These are phyloP conservation scores for Indicator indicator DNA, from an alignment of 2,113 vertebrate species.

Conservation along the genomic window DNA sequence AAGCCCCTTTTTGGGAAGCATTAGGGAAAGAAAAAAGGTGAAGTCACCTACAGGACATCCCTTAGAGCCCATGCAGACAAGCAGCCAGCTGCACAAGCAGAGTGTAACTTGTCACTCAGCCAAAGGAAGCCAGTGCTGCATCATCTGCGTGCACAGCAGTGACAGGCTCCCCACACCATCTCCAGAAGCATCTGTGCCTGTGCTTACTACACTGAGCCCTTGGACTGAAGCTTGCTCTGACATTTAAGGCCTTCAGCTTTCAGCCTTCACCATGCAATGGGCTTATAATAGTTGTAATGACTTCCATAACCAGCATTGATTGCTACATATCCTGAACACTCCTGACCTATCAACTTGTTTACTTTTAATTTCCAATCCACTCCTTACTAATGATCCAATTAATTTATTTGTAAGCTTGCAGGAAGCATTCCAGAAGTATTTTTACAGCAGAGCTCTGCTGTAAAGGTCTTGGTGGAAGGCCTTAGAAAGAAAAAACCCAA, in stretches of 20 bases:
- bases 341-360: conserved; percentile 1
- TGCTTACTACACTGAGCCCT: not conserved
- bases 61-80: fast-evolving
- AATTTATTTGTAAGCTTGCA: not conserved
- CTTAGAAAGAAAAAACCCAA: not conserved
- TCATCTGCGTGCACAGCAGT: not conserved
- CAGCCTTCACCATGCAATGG: not conserved
- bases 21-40: not conserved
- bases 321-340: not conserved
- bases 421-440: not conserved
- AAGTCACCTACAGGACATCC: fast-evolving
- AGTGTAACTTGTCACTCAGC: not conserved
- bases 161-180: not conserved
- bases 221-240: not conserved
- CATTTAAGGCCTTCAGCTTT: not conserved
- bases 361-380: not conserved
- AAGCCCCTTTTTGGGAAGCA: not conserved
- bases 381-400: not conserved
- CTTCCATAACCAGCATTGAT: not conserved
- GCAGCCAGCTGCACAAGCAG: not conserved
- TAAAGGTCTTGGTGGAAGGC: not conserved
- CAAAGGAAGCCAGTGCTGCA: fast-evolving
- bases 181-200: not conserved
- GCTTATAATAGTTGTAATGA: not conserved
- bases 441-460: not conserved